Evolutionary conservation across 2,797 vertebrate genomes (phyloP), one percentile per base, ranked within the genome.

Genomic region (Bradypodion pumilum): DNA sequence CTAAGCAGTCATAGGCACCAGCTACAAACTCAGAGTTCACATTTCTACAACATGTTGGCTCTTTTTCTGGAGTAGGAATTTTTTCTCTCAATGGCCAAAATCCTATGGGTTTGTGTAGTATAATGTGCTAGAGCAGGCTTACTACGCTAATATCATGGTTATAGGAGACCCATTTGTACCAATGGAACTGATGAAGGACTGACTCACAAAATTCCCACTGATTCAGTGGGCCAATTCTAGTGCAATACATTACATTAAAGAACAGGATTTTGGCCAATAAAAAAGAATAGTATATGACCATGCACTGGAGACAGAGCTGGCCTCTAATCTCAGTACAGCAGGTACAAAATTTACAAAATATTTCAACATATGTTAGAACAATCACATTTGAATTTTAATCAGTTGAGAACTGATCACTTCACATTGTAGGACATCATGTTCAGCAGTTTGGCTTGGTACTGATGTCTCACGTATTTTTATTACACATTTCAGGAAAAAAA

Each of bases 371-470:
- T 27, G 32, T 13, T 32, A 74, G 35, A 62, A 35, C 27, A 44
- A 27, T 13, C 32, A 69, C 25, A 69, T 69, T 69, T 70, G 37
- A 37, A 72, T 0, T 70, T 29, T 81, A 85, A 63, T n/a, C 46
- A 80, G 77, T 80, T 78, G 27, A 84, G 79, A 77, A 46, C 2
- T 15, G 5, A 4, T 10, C 35, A 60, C 19, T 69, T 27, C 77
- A 81, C 81, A 85, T 44, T 68, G 66, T 66, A 72, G 80, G 25
- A 88, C 59, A 78, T 80, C 79, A 80, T 37, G 87, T 60, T 85
- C 69, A 37, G 15, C 46, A 65, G 35, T 35, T 63, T 1, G 7
- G 60, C 40, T 37, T 60, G 35, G 37, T 13, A 44, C 5, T 32
- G 21, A 62, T 56, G 59, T 69, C 65, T 83, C 37, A 89, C 72